Conservation (phyloP, 2,797 vertebrate genomes). For the Trematocara caparti region DNA sequence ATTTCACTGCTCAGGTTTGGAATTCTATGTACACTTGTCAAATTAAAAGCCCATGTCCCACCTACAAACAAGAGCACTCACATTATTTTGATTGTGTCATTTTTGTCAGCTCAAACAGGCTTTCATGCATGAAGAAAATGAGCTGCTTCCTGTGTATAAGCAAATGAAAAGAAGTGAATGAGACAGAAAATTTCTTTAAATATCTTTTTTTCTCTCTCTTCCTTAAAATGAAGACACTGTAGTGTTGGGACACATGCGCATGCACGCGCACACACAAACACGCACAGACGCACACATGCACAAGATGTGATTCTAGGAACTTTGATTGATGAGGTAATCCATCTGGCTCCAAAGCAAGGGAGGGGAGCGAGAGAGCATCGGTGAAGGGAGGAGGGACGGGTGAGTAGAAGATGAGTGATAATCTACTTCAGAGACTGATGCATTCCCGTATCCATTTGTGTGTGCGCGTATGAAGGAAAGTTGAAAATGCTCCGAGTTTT, state of each 20-base stretch:
- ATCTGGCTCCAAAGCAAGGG: conserved; percentile 57
- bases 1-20: neutral
- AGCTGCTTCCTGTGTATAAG: conserved; percentile 18
- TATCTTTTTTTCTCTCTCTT: neutral
- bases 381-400: neutral
- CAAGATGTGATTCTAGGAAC: conserved; percentile 57
- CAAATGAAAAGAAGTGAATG: neutral
- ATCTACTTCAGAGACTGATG: conserved; percentile 19
- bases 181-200: conserved; percentile 22
- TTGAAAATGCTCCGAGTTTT: neutral
- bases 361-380: conserved; percentile 26
- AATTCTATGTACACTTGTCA: neutral
- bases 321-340: conserved; percentile 73
- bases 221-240: conserved; percentile 25
- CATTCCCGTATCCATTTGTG: neutral
- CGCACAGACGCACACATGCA: conserved; percentile 19
- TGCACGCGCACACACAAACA: conserved; percentile 5
- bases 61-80: neutral
- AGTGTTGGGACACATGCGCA: conserved; percentile 28
- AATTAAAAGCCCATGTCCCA: neutral
- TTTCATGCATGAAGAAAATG: conserved; percentile 17
- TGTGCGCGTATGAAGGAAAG: neutral
- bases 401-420: conserved; percentile 38
- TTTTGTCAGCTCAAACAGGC: conserved; percentile 6
- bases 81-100: neutral